Percentiles rank a stretch among this genome's conserved stretches.
phyloP scores from a whole-genome alignment of 2,797 vertebrate genomes.

The Poecilia wingei region DNA sequence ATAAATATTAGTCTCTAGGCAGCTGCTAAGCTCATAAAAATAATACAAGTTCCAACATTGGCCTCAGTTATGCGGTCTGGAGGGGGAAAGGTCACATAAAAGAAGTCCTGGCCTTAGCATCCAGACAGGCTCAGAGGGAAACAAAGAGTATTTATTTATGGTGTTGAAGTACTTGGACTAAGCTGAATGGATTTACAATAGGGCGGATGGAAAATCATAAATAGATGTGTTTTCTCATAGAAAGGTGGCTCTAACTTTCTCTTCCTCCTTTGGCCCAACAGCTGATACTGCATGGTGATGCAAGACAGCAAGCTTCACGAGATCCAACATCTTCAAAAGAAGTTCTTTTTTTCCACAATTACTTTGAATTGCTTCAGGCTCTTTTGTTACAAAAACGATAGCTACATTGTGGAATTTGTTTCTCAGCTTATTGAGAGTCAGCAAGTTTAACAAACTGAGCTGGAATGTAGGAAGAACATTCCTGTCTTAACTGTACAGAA shows the following conservation, averaged over 20 bases:
- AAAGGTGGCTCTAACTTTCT: constrained; percentile 15
- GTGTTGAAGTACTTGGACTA: constrained; percentile 58
- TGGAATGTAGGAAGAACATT: constrained; percentile 59
- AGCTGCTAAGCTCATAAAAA: constrained; percentile 79
- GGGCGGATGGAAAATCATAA: constrained; percentile 66
- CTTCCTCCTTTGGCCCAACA: constrained; percentile 43
- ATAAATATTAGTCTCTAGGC: constrained; percentile 74
- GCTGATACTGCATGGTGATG: constrained; percentile 44
- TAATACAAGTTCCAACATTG: constrained; percentile 67
- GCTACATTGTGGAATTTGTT: neutral
- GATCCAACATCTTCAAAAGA: constrained; percentile 27
- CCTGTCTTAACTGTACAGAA: constrained; percentile 42
- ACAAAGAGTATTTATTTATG: constrained; percentile 64
- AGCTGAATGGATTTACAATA: constrained; percentile 55
- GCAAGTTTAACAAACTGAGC: constrained; percentile 26
- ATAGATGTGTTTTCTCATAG: constrained; percentile 63
- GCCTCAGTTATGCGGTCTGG: constrained; percentile 58
- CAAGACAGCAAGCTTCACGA: constrained; percentile 26
- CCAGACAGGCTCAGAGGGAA: constrained; percentile 23
- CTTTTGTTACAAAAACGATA: neutral
- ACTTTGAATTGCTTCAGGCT: neutral
- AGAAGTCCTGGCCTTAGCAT: constrained; percentile 40
- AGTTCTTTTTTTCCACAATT: neutral
- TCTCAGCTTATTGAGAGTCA: neutral
- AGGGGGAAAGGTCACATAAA: constrained; percentile 47